These are phyloP conservation scores for Saccostrea cuccullata DNA, from an alignment of 1,140 invertebrate species.

Conservation along the genomic window DNA sequence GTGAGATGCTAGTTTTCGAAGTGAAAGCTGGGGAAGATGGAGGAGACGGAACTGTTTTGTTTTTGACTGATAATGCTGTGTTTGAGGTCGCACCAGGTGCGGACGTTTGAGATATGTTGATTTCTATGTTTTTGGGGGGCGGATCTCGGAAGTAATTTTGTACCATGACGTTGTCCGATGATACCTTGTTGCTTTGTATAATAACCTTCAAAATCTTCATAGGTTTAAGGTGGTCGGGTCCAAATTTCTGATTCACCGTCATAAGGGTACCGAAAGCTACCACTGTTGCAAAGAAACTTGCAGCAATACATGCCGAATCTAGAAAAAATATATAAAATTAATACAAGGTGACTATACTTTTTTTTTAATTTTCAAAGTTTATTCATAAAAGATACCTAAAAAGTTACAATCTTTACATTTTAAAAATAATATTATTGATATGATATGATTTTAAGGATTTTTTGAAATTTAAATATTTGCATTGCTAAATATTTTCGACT, in stretches of 20 bases:
- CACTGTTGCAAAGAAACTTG: neutral
- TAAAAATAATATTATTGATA: no score
- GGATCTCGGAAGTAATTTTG: neutral
- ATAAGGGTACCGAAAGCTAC: neutral
- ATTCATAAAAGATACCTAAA: neutral
- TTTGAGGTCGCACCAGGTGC: neutral
- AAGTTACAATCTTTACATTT: neutral
- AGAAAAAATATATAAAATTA: neutral
- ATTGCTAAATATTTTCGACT: no score
- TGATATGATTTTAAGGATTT: no score
- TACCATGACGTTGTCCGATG: neutral
- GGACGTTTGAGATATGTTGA: neutral
- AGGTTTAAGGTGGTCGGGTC: neutral
- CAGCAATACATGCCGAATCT: neutral
- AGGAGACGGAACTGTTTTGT: no score
- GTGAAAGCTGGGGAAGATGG: no score
- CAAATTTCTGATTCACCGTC: neutral
- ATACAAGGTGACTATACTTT: no score
- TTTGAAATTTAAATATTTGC: no score
- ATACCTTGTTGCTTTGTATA: neutral
- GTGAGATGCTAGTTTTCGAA: no score
- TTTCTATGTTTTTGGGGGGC: neutral
- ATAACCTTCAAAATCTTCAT: neutral
- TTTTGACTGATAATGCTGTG: no score
- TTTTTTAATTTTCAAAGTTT: no score